Evolutionary conservation across 2,888 invertebrate species (phyloP), one percentile per base, ranked within the genome.

Genomic region (Trachelus iudaicus): DNA sequence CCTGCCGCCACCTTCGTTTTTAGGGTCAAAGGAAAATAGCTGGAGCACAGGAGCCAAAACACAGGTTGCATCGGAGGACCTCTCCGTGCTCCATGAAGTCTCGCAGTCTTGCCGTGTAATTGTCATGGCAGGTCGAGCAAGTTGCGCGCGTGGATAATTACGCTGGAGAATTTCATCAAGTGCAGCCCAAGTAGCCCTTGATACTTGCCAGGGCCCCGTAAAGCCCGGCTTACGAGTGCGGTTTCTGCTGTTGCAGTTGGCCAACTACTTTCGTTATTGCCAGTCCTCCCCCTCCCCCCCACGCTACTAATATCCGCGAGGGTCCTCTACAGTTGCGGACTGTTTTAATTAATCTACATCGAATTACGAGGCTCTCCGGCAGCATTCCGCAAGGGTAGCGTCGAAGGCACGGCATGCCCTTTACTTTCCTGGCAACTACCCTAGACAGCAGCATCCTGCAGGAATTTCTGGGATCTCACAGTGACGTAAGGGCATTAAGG

Each of bases 271-370:
- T 73, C 74, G 74, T 73, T 71, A 71, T 71, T 71, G 33, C 71
- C 31, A 71, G 71, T 71, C 71, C n/a, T n/a, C n/a, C n/a, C n/a
- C n/a, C n/a, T n/a, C n/a, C n/a, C n/a, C 33, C 69, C 71, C 33
- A 71, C 31, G 30, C 71, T 68, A 78, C 76, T 76, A 75, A 78
- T 76, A 78, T 78, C 73, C 79, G 71, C 77, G 69, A 82, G 81
- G 83, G 81, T 79, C 79, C 82, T 80, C 76, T 69, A 80, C 80
- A 78, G 78, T 77, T 81, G 79, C 78, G 80, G 84, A 87, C 85
- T 84, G 84, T 87, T 88, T 88, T 87, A 88, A 88, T 88, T 88
- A 88, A 88, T 88, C 84, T 83, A 83, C 85, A 84, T 84, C 85
- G 81, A 87, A 87, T 87, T 85, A 87, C 71, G 40, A 56, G 40